These are phyloP conservation scores for Pseudolycoriella hygida DNA, from an alignment of 2,888 invertebrate species.

Conservation along the genomic window DNA sequence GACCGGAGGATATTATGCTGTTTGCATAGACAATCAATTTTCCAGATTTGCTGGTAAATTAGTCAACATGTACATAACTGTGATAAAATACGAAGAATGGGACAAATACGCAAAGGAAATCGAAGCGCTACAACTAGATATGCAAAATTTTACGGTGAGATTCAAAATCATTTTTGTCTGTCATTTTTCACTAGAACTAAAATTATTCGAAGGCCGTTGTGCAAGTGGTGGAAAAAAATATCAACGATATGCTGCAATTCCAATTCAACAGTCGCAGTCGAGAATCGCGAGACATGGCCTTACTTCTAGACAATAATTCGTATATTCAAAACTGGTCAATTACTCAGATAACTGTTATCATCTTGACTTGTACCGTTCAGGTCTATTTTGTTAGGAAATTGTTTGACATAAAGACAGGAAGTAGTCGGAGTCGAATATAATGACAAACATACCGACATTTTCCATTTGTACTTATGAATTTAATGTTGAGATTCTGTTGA, in stretches of 20 bases:
- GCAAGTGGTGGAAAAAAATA: slow-evolving; percentile 61
- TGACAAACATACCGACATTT: background rate
- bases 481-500: no score
- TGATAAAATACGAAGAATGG: slow-evolving; percentile 87
- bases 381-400: slow-evolving; percentile 76
- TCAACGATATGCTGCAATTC: slow-evolving; percentile 68
- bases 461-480: no score
- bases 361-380: slow-evolving; percentile 58
- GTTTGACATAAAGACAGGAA: slow-evolving; percentile 57
- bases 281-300: slow-evolving; percentile 67
- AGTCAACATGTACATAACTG: slow-evolving; percentile 77
- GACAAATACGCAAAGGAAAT: slow-evolving; percentile 79
- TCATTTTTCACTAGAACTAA: slow-evolving; percentile 29
- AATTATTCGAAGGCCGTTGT: no score
- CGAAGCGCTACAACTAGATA: slow-evolving; percentile 69
- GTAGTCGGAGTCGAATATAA: slow-evolving; percentile 24
- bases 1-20: slow-evolving; percentile 71
- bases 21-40: slow-evolving; percentile 87
- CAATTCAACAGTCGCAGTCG: slow-evolving; percentile 65
- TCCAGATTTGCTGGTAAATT: slow-evolving; percentile 79
- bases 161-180: no score
- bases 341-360: slow-evolving; percentile 66
- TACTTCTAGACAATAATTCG: slow-evolving; percentile 61
- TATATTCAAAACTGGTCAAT: slow-evolving; percentile 85
- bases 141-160: slow-evolving; percentile 78